Evolutionary conservation across 2,113 vertebrate genomes (phyloP).

Genomic region (Clarias macrocephalus): DNA sequence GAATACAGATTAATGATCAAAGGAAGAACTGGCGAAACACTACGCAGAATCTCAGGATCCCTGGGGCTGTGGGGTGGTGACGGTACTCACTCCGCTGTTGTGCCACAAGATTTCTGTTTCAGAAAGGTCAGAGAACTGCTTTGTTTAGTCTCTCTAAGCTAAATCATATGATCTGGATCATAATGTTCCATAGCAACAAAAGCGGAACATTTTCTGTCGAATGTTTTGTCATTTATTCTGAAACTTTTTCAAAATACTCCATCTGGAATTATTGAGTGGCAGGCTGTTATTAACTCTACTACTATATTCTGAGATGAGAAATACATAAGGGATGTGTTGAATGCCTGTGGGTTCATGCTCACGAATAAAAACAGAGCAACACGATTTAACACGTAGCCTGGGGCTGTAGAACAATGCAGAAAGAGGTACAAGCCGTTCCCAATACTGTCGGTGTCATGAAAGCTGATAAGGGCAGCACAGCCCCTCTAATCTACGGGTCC

Average conservation of each 20-base stretch:
- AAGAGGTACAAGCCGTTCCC: neutral
- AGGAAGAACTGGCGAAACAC: neutral
- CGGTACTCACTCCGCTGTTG: neutral
- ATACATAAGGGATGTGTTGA: neutral
- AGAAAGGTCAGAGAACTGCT: neutral
- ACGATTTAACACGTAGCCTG: neutral
- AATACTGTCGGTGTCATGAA: slow-evolving; percentile 20
- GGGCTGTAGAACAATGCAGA: neutral
- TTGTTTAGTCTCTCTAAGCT: slow-evolving; percentile 29
- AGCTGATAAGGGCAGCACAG: slow-evolving; percentile 58
- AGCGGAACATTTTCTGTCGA: neutral
- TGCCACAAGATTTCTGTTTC: neutral
- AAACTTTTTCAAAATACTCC: neutral
- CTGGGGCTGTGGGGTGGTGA: neutral
- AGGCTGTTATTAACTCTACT: neutral
- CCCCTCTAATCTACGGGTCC: slow-evolving; percentile 60
- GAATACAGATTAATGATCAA: neutral
- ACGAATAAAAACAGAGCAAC: neutral
- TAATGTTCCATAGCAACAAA: neutral
- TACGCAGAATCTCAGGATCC: neutral
- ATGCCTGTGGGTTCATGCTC: neutral
- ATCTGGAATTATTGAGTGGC: neutral
- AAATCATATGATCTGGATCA: slow-evolving; percentile 43
- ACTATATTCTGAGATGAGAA: neutral
- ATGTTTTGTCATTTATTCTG: neutral